Percentiles rank a stretch among this genome's conserved stretches.
Evolutionary conservation across 1,140 invertebrate species (phyloP).

Genomic region (Bombus fervidus): DNA sequence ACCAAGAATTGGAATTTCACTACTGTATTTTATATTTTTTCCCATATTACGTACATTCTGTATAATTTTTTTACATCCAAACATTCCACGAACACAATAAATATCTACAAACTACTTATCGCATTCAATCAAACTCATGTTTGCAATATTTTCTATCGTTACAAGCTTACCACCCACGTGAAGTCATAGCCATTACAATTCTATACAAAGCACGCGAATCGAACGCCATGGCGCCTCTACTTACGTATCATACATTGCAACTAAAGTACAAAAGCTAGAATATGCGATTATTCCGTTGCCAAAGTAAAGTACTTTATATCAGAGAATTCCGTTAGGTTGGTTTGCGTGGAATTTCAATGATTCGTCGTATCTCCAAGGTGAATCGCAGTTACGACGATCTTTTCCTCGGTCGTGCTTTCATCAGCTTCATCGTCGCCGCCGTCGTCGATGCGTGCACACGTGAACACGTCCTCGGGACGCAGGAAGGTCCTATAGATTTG

Average conservation of each 20-base stretch:
- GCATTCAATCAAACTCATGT: neutral
- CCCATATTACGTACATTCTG: neutral
- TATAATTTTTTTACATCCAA: neutral
- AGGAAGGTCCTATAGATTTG: conserved; percentile 67
- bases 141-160: neutral
- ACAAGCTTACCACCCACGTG: neutral
- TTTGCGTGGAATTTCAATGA: conserved; percentile 28
- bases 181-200: neutral
- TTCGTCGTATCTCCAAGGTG: conserved; percentile 20
- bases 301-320: conserved; percentile 4
- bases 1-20: too few species aligned
- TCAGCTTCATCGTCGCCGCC: neutral
- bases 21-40: too few species aligned
- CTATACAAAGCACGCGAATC: neutral
- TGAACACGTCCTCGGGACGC: conserved; percentile 15
- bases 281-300: neutral
- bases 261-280: neutral
- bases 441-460: conserved; percentile 14
- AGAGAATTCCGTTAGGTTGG: conserved; percentile 4
- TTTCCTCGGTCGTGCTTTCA: neutral
- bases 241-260: neutral
- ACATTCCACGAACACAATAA: neutral
- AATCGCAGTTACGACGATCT: neutral
- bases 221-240: neutral
- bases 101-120: neutral